Percentiles rank a stretch among this genome's conserved stretches.
Conservation (phyloP, 2,797 vertebrate genomes). For the Buceros bicornis region DNA sequence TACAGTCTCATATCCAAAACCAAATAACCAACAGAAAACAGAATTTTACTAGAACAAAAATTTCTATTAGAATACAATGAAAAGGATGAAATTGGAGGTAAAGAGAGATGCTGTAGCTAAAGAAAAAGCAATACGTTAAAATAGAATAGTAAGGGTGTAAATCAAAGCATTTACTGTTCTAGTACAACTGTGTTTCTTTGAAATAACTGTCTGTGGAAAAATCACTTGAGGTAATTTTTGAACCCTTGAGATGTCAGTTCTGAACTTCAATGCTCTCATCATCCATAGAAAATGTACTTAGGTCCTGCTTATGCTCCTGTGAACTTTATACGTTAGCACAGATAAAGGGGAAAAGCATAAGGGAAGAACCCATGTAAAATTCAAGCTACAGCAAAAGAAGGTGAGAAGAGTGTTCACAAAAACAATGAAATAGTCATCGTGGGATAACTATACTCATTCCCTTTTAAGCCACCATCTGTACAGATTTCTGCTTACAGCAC, state of each 20-base stretch:
- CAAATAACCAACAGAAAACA: not conserved
- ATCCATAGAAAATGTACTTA: not conserved
- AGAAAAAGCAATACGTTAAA: not conserved
- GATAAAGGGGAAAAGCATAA: not conserved
- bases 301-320: not conserved
- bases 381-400: not conserved
- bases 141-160: not conserved
- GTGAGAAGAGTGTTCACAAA: not conserved
- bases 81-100: not conserved
- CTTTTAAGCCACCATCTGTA: not conserved
- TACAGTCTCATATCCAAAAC: not conserved
- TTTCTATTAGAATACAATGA: not conserved
- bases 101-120: not conserved
- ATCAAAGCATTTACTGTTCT: not conserved
- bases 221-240: not conserved
- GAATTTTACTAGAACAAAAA: not conserved
- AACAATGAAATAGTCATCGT: not conserved
- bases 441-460: not conserved
- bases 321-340: not conserved
- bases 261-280: not conserved
- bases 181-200: not conserved
- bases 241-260: not conserved
- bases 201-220: not conserved
- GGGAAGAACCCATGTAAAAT: not conserved
- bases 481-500: not conserved